phyloP scores from a whole-genome alignment of 2,797 vertebrate genomes.

The Crenichthys baileyi region DNA sequence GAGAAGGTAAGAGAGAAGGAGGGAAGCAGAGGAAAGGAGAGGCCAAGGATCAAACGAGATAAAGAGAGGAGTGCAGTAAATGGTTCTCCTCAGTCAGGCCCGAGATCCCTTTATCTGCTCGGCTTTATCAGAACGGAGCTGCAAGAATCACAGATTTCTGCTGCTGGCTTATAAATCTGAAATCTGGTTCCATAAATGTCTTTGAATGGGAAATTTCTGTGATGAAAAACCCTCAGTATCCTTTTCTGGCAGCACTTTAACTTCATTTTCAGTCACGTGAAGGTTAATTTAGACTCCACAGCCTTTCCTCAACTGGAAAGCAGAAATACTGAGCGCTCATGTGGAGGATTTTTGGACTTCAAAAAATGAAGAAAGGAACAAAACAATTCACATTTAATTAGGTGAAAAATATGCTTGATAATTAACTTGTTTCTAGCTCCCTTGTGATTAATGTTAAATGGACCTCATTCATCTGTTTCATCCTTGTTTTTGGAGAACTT shows the following conservation, averaged over 20 bases:
- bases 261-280: not conserved
- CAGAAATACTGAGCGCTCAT: too few species aligned
- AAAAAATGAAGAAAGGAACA: too few species aligned
- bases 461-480: not conserved
- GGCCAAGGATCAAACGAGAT: not conserved
- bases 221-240: not conserved
- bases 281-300: accelerated
- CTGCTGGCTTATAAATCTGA: constrained; percentile 5
- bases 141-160: constrained; percentile 14
- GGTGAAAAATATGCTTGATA: too few species aligned
- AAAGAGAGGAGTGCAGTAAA: not conserved
- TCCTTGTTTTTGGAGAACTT: too few species aligned
- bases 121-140: not conserved
- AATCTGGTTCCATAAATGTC: not conserved
- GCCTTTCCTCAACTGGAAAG: not conserved
- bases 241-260: not conserved
- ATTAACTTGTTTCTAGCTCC: too few species aligned
- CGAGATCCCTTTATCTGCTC: not conserved
- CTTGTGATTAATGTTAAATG: not conserved
- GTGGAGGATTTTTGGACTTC: too few species aligned
- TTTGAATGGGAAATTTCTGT: not conserved
- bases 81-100: not conserved
- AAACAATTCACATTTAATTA: too few species aligned
- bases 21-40: not conserved
- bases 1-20: constrained; percentile 7